phyloP scores from a whole-genome alignment of 2,888 invertebrate species.

The Timandra comae region DNA sequence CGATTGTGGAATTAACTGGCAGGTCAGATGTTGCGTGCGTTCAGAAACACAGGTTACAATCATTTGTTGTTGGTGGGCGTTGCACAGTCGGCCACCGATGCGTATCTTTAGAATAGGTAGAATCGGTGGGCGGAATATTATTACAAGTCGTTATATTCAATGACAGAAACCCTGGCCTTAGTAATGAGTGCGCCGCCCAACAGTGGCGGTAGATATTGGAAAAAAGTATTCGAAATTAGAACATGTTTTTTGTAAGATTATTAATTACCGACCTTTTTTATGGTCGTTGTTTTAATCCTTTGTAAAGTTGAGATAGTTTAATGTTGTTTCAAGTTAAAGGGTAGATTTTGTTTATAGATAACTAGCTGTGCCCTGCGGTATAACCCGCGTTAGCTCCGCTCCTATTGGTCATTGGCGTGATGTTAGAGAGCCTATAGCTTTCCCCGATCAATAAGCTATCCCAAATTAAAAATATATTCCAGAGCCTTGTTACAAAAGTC shows the following conservation, averaged over 20 bases:
- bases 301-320: no score
- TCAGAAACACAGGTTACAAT: constrained; percentile 26
- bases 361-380: no score
- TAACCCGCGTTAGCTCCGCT: no score
- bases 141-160: constrained; percentile 55
- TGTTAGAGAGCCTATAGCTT: no score
- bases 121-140: constrained; percentile 72
- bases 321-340: no score
- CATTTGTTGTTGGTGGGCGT: constrained; percentile 60
- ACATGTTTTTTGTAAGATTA: constrained; percentile 14
- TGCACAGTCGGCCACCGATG: constrained; percentile 54
- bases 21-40: constrained; percentile 28
- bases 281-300: no score
- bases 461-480: no score
- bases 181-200: constrained; percentile 54
- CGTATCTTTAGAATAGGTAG: constrained; percentile 66
- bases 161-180: constrained; percentile 49
- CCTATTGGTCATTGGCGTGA: no score
- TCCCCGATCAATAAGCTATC: no score
- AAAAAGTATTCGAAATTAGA: constrained; percentile 25
- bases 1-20: constrained; percentile 15
- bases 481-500: no score
- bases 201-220: constrained; percentile 27
- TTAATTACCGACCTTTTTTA: no score
- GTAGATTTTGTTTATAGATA: no score